Base-by-base conservation (phyloP, 2,888 invertebrate genomes). In the Lasioglossum zephyrum region DNA sequence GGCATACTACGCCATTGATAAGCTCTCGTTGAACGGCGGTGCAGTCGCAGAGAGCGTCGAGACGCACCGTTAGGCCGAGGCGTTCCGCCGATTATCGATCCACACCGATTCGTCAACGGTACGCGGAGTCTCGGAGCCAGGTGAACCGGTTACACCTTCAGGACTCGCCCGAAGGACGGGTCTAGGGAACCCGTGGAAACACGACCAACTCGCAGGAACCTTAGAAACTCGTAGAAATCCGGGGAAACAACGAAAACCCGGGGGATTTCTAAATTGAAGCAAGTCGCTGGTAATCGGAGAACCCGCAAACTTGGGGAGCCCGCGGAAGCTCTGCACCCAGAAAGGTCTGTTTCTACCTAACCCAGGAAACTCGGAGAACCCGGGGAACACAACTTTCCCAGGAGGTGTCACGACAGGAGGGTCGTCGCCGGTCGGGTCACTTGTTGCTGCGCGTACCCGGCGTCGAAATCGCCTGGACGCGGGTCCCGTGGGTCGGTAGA, bases 1-100 rank as follows among this genome's bases (percentile, higher is more conserved):
- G 77, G 77, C 82, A 81, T 84, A 86, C 83, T 86, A 87, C 81
- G 77, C 88, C 88, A 89, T 87, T 85, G 88, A 89, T 89, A 89
- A 88, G 83, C 88, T 88, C 75, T 85, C 84, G 79, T 88, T 83
- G 73, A 66, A 80, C 77, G 85, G 81, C 60, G 83, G 73, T 82
- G 82, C 79, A n/a, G n/a, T 22, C 41, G 39, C 36, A 22, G 36
- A 70, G 70, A 70, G 84, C 63, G 75, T 73, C 74, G 63, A 36
- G 74, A 69, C 66, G 60, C 81, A 57, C 77, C 75, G 77, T 74
- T 39, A 72, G 77, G 41, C 44, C 31, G 69, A 66, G 36, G 57
- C 70, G 70, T 72, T 18, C 69, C 73, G 36, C 70, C 76, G 72
- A 81, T 84, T 81, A 79, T 87, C 81, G 83, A 87, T 84, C 70